phyloP scores from a whole-genome alignment of 2,888 invertebrate species.

The Drosophila demipolita region DNA sequence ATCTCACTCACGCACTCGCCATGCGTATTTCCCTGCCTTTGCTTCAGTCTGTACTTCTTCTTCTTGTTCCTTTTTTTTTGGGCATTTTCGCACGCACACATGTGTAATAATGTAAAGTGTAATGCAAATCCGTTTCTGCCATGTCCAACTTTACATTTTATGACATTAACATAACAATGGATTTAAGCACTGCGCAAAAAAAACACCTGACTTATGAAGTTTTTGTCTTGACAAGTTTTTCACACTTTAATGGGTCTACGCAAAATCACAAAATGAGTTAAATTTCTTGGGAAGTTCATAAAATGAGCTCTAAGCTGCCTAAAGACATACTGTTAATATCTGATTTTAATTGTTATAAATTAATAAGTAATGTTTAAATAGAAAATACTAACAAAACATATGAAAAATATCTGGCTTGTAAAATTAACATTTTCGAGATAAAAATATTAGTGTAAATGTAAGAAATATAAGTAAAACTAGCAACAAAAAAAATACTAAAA shows the following conservation, averaged over 20 bases:
- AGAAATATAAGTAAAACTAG: background rate
- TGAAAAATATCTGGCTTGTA: background rate
- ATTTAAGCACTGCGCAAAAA: background rate
- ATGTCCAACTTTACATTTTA: slow-evolving; percentile 1
- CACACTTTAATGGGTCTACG: background rate
- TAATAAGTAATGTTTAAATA: background rate
- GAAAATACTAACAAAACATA: background rate
- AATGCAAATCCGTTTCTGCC: slow-evolving; percentile 8
- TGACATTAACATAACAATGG: slow-evolving; percentile 5
- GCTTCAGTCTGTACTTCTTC: slow-evolving; percentile 55
- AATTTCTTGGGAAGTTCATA: background rate
- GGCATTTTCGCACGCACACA: slow-evolving; percentile 1
- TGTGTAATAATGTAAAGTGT: slow-evolving; percentile 25
- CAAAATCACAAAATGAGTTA: background rate
- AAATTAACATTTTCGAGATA: accelerated
- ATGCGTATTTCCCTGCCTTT: slow-evolving; percentile 26
- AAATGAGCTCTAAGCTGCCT: background rate
- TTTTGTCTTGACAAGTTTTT: background rate
- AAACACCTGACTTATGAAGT: background rate
- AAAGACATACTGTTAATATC: no score
- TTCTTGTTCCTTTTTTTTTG: slow-evolving; percentile 7
- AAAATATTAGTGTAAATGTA: background rate
- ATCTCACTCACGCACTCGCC: slow-evolving; percentile 18
- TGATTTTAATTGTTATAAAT: background rate
- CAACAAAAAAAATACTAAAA: background rate